A percentile compares a stretch with the other conserved stretches of the same genome.
These are phyloP conservation scores for Petrolisthes manimaculis DNA, from an alignment of 2,888 invertebrate species.

Conservation along the genomic window DNA sequence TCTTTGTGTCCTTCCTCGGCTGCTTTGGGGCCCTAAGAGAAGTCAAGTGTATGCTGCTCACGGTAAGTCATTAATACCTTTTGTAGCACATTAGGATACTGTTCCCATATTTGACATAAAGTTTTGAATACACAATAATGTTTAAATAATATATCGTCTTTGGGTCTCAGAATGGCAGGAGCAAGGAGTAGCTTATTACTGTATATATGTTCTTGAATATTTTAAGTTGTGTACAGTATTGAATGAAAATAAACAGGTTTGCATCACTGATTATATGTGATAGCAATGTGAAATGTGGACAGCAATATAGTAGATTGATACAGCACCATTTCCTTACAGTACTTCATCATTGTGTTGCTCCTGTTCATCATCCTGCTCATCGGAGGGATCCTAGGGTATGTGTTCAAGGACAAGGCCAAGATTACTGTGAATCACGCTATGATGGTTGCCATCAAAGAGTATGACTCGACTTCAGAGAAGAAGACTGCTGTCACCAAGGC, in stretches of 20 bases:
- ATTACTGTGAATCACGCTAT: slow-evolving; percentile 83
- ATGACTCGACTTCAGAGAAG: slow-evolving; percentile 72
- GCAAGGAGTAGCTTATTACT: background rate
- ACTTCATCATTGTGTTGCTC: slow-evolving; percentile 88
- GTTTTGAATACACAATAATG: background rate
- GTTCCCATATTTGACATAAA: background rate
- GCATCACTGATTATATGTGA: no score
- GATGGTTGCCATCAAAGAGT: slow-evolving; percentile 81
- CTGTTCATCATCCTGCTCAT: slow-evolving; percentile 91
- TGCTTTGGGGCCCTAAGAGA: slow-evolving; percentile 94
- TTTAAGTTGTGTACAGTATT: no score
- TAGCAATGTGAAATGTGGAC: no score
- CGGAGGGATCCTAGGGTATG: slow-evolving; percentile 90
- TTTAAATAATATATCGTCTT: background rate
- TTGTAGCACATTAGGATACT: background rate
- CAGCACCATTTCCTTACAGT: slow-evolving; percentile 74
- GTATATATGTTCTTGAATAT: no score
- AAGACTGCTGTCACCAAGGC: slow-evolving; percentile 80
- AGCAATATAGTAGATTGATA: no score
- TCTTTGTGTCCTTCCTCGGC: slow-evolving; percentile 88
- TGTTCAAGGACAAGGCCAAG: slow-evolving; percentile 87
- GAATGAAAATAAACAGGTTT: no score
- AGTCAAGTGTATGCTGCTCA: slow-evolving; percentile 91
- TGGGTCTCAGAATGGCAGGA: background rate
- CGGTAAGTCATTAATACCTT: slow-evolving; percentile 75